These are phyloP conservation scores for Percopsis transmontana DNA, from an alignment of 2,113 vertebrate species.

Conservation along the genomic window DNA sequence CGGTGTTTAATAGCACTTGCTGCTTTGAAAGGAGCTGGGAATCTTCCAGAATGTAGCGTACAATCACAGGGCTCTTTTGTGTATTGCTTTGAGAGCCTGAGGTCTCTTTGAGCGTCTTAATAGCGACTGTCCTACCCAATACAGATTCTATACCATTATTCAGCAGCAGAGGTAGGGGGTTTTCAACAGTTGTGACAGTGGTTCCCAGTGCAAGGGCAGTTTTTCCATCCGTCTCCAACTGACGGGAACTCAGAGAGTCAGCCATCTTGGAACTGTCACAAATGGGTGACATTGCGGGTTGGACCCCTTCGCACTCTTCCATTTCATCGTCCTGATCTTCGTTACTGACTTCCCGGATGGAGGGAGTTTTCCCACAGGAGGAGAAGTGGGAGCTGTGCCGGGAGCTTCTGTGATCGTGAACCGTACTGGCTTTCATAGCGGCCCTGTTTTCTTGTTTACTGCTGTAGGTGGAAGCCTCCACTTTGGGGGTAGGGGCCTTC, in stretches of 20 bases:
- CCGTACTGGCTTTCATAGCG: conserved; percentile 50
- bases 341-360: conserved; percentile 80
- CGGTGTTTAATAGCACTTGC: conserved; percentile 31
- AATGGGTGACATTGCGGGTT: conserved; percentile 24
- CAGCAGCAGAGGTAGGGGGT: conserved; percentile 2
- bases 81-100: conserved; percentile 17
- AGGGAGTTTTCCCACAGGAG: conserved; percentile 76
- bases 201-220: neutral
- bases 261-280: conserved; percentile 29
- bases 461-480: conserved; percentile 36
- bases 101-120: neutral
- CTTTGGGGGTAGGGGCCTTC: conserved; percentile 51
- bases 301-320: conserved; percentile 58
- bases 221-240: conserved; percentile 23
- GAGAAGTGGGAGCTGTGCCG: conserved; percentile 75
- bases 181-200: conserved; percentile 5
- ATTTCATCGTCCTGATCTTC: conserved; percentile 78
- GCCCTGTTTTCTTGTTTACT: conserved; percentile 66
- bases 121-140: conserved; percentile 1
- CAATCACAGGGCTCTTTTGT: conserved; percentile 20
- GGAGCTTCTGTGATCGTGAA: conserved; percentile 69
- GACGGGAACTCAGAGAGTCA: conserved; percentile 24
- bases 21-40: conserved; percentile 43
- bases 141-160: conserved; percentile 30
- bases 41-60: conserved; percentile 23